Evolutionary conservation across 2,113 vertebrate species (phyloP).

Genomic region (Malurus alboscapulatus): DNA sequence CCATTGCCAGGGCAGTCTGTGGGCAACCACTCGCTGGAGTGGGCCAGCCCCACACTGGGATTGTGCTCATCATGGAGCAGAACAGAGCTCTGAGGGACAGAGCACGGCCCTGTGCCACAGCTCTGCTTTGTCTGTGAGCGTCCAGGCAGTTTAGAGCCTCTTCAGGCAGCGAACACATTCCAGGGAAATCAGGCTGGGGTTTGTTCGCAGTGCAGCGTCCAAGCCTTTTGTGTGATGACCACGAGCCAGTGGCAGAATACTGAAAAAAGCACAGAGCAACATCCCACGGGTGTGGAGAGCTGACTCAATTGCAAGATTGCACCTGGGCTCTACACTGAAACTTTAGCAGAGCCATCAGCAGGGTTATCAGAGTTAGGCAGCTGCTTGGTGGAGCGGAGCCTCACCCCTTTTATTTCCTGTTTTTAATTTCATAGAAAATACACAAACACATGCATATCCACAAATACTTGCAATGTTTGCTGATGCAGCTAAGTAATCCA

Average conservation of each 20-base stretch:
- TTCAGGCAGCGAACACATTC: background rate
- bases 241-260: background rate
- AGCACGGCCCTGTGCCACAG: background rate
- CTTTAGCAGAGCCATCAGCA: background rate
- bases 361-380: background rate
- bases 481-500: background rate
- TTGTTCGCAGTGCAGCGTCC: fast-evolving
- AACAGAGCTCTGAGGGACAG: background rate
- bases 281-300: background rate
- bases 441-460: background rate
- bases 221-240: background rate
- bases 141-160: background rate
- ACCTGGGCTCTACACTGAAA: background rate
- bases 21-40: background rate
- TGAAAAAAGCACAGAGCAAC: background rate
- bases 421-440: background rate
- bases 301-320: background rate
- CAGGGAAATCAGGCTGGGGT: background rate
- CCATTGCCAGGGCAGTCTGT: background rate
- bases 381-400: background rate
- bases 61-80: background rate
- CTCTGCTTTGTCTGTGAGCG: background rate
- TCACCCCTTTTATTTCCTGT: background rate
- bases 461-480: background rate
- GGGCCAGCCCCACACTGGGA: background rate